phyloP scores from a whole-genome alignment of 2,888 invertebrate genomes.

The Strigamia transsilvanica region DNA sequence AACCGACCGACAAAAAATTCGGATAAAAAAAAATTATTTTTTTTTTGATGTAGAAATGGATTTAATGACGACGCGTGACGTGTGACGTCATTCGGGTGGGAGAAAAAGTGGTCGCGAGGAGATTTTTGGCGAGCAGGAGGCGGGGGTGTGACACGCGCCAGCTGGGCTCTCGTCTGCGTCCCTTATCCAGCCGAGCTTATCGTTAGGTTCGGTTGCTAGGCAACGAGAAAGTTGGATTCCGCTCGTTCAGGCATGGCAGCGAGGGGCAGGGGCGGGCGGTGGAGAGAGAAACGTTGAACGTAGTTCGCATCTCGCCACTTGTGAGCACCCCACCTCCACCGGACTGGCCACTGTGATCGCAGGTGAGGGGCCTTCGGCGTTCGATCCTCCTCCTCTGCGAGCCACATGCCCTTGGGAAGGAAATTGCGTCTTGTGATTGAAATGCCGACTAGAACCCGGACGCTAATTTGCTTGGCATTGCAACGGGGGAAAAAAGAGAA shows the following conservation, averaged over 20 bases:
- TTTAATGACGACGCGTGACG: neutral
- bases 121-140: neutral
- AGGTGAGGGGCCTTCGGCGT: constrained; percentile 28
- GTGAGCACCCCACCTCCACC: neutral
- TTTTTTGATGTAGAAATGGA: neutral
- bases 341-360: constrained; percentile 18
- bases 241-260: neutral
- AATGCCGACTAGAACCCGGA: constrained; percentile 27
- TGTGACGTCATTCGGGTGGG: neutral
- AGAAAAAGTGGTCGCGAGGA: neutral
- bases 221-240: constrained; percentile 8
- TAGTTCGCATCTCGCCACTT: neutral
- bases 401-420: constrained; percentile 16
- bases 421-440: constrained; percentile 39
- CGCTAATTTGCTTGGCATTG: neutral
- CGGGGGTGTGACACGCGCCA: constrained; percentile 27
- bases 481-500: neutral
- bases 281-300: constrained; percentile 9
- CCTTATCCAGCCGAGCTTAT: constrained; percentile 36
- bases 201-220: constrained; percentile 9
- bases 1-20: neutral
- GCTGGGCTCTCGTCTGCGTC: constrained; percentile 26
- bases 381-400: constrained; percentile 13
- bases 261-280: neutral
- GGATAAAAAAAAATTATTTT: neutral